phyloP scores from a whole-genome alignment of 2,888 invertebrate species.

The Marasmarcha lunaedactyla region DNA sequence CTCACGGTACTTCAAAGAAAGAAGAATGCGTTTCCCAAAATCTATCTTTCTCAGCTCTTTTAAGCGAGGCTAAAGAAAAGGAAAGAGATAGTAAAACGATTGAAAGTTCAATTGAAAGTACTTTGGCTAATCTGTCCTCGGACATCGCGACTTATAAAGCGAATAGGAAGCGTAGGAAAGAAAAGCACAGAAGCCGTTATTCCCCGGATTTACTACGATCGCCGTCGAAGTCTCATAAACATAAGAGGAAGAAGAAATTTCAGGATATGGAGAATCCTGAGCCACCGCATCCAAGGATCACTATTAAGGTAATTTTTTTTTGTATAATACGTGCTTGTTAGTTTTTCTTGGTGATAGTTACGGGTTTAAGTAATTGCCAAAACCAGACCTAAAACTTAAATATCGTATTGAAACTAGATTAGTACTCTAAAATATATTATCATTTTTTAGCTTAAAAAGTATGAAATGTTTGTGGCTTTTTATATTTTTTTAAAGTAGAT shows the following conservation, averaged over 20 bases:
- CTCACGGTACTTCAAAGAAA: constrained; percentile 29
- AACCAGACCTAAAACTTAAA: no score
- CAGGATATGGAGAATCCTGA: constrained; percentile 72
- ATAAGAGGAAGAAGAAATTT: constrained; percentile 84
- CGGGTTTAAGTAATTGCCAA: constrained; percentile 12
- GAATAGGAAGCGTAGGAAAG: constrained; percentile 77
- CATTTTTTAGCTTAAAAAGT: no score
- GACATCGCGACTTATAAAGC: constrained; percentile 69
- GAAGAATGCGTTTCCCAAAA: constrained; percentile 44
- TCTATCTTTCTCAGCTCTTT: constrained; percentile 59
- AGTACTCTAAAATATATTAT: no score
- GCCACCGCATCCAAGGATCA: constrained; percentile 78
- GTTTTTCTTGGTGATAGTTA: no score
- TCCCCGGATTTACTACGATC: constrained; percentile 76
- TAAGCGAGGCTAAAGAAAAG: constrained; percentile 47
- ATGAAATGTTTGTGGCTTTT: no score
- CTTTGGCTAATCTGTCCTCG: constrained; percentile 55
- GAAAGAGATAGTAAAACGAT: constrained; percentile 56
- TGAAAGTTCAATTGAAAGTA: constrained; percentile 57
- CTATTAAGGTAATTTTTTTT: constrained; percentile 74
- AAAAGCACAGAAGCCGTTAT: constrained; percentile 81
- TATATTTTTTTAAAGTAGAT: no score
- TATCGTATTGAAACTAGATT: no score
- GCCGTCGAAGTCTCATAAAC: constrained; percentile 80
- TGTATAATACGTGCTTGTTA: no score